Percentiles rank a stretch among this genome's conserved stretches.
Conservation (phyloP, 2,888 invertebrate species). For the Meiosimyza platycephala region DNA sequence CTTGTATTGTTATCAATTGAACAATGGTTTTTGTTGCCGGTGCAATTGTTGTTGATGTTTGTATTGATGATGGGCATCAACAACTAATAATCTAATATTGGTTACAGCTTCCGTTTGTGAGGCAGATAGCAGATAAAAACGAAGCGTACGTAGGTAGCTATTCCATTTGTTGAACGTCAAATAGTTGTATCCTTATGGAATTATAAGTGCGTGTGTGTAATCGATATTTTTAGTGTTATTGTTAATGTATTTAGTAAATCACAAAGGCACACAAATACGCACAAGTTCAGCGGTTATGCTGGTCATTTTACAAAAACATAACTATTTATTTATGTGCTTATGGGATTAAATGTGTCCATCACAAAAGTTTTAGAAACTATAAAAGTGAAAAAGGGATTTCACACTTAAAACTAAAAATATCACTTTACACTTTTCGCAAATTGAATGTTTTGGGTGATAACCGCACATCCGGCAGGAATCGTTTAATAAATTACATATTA, state of each 20-base stretch:
- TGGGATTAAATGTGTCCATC: constrained; percentile 3
- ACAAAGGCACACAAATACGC: background rate
- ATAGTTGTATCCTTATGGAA: no score
- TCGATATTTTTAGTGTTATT: constrained; percentile 28
- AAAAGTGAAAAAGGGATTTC: constrained; percentile 43
- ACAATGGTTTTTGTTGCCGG: constrained; percentile 3
- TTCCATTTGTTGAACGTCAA: no score
- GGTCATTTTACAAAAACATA: background rate
- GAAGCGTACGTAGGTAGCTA: background rate
- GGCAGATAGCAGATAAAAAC: background rate
- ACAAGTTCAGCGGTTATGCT: background rate
- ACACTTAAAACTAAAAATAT: constrained; percentile 38
- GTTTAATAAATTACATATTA: no score
- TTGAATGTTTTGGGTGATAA: background rate
- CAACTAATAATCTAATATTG: constrained; percentile 21
- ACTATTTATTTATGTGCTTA: background rate
- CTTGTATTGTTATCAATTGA: constrained; percentile 4
- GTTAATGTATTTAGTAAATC: background rate
- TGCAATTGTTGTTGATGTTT: background rate
- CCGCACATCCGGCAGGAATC: no score
- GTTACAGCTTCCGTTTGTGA: constrained; percentile 11
- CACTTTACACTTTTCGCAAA: constrained; percentile 18
- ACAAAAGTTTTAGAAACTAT: constrained; percentile 29
- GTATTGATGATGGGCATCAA: constrained; percentile 1
- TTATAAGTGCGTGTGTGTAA: constrained; percentile 10